Conservation (phyloP, 2,113 vertebrate genomes). For the Collichthys lucidus region DNA sequence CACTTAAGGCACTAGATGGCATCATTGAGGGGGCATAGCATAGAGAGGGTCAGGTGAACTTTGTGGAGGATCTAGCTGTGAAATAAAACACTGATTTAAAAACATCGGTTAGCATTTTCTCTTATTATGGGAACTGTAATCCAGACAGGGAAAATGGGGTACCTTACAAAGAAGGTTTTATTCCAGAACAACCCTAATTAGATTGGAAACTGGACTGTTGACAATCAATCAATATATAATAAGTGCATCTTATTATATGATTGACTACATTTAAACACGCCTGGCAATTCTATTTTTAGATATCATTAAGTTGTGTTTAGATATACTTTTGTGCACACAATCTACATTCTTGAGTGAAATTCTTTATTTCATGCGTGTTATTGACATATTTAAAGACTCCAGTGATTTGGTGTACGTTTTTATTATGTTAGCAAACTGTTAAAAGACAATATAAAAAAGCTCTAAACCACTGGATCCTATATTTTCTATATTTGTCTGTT, state of each 20-base stretch:
- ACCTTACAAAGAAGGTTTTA: neutral
- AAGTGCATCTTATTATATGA: neutral
- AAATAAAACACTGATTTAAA: constrained; percentile 5
- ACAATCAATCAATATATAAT: neutral
- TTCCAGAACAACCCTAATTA: neutral
- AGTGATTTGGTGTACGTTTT: neutral
- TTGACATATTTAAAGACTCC: neutral
- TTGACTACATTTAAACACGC: neutral
- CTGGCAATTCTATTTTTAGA: neutral
- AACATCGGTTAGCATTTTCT: neutral
- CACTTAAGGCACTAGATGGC: neutral
- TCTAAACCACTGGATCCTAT: neutral
- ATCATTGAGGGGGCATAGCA: neutral
- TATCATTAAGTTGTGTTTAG: neutral
- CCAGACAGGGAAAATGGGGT: neutral
- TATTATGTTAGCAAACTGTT: neutral
- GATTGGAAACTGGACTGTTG: neutral
- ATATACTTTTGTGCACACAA: neutral
- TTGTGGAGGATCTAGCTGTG: neutral
- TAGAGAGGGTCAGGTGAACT: neutral
- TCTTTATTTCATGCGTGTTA: neutral
- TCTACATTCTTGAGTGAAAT: neutral
- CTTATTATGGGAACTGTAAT: neutral
- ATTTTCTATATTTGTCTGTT: neutral
- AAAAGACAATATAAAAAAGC: neutral